These are phyloP conservation scores for Paralichthys olivaceus DNA, from an alignment of 2,113 vertebrate species.

Conservation along the genomic window DNA sequence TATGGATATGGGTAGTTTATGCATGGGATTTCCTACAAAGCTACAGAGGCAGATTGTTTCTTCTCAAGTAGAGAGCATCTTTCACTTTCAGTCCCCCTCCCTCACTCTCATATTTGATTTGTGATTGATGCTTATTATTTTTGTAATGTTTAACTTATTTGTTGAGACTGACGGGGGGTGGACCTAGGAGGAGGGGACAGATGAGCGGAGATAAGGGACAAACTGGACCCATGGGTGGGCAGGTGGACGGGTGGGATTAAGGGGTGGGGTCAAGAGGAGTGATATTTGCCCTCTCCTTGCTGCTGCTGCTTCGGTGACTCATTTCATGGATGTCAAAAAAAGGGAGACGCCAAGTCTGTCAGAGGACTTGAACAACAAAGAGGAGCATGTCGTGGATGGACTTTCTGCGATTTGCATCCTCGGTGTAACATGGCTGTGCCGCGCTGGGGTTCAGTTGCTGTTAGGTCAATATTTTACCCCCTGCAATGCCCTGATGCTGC, in stretches of 20 bases:
- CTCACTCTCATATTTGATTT: conserved; percentile 63
- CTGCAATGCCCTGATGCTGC: conserved; percentile 74
- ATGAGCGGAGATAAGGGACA: conserved; percentile 28
- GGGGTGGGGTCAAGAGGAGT: conserved; percentile 44
- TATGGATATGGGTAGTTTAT: conserved; percentile 51
- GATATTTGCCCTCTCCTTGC: conserved; percentile 67
- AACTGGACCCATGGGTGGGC: conserved; percentile 46
- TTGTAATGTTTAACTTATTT: conserved; percentile 86
- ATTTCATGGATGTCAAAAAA: conserved; percentile 61
- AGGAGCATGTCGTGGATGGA: conserved; percentile 17
- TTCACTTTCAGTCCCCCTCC: conserved; percentile 66
- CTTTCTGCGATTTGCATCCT: conserved; percentile 34
- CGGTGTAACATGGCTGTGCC: conserved; percentile 50
- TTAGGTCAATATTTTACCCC: conserved; percentile 56
- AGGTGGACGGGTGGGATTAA: conserved; percentile 31
- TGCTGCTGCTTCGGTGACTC: conserved; percentile 78
- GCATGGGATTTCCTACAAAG: conserved; percentile 49
- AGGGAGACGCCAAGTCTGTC: conserved; percentile 43
- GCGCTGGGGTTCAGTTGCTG: conserved; percentile 50
- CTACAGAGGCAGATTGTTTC: conserved; percentile 64
- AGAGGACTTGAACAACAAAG: conserved; percentile 29
- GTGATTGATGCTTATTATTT: conserved; percentile 73
- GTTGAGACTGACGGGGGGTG: conserved; percentile 53
- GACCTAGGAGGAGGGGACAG: conserved; percentile 38
- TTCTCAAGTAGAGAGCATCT: conserved; percentile 66